These are phyloP conservation scores for Aurelia sp. DNA, from an alignment of 30 jellyfish, hydroid and myxozoan genomes.

Conservation along the genomic window DNA sequence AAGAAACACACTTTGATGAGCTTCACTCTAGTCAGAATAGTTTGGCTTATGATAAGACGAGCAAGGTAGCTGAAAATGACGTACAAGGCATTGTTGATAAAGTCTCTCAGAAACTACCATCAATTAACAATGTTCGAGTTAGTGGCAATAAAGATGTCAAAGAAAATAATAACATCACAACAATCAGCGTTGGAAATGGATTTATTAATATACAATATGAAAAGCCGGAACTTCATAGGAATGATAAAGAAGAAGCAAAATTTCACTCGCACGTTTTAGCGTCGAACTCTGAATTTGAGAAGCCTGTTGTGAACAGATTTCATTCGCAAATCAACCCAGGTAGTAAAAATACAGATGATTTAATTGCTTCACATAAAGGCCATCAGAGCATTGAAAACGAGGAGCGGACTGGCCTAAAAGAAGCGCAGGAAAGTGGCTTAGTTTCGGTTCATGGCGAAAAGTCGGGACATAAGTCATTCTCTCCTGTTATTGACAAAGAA, in stretches of 20 bases:
- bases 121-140: background rate
- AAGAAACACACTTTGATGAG: too few species aligned
- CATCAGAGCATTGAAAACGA: too few species aligned
- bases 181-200: slow-evolving; percentile 65
- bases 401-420: too few species aligned
- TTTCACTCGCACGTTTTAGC: background rate
- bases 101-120: background rate
- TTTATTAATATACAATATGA: slow-evolving; percentile 52
- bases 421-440: too few species aligned
- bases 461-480: slow-evolving; percentile 22
- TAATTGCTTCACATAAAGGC: too few species aligned
- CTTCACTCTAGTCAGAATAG: too few species aligned
- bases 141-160: background rate
- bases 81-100: too few species aligned
- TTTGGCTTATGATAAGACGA: too few species aligned
- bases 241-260: background rate
- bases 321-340: background rate
- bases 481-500: slow-evolving; percentile 58
- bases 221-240: slow-evolving; percentile 6
- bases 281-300: too few species aligned
- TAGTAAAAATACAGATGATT: background rate
- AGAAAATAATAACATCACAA: slow-evolving; percentile 31
- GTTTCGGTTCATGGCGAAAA: too few species aligned
- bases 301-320: too few species aligned
- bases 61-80: too few species aligned